phyloP scores from a whole-genome alignment of 2,113 vertebrate species.

The Uria lomvia region DNA sequence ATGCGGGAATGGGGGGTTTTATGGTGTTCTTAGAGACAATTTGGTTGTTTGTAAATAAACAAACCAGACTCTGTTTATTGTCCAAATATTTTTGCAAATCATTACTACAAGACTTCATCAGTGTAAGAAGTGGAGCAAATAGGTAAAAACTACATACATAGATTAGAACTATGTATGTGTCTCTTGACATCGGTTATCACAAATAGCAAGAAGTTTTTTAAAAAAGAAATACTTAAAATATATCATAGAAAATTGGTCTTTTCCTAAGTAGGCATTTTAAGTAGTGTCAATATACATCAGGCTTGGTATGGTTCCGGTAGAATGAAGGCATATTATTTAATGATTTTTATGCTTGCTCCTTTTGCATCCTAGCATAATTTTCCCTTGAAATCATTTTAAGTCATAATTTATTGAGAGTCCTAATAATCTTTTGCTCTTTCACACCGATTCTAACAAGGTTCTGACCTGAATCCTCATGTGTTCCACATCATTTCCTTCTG shows the following conservation, averaged over 20 bases:
- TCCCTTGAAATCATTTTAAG: slow-evolving; percentile 29
- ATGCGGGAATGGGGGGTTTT: background rate
- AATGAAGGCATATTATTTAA: background rate
- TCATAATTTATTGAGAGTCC: slow-evolving; percentile 43
- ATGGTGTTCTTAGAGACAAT: background rate
- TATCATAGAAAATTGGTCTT: background rate
- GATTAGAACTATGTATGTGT: background rate
- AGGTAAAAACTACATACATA: background rate
- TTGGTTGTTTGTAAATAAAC: background rate
- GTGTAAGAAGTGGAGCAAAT: background rate
- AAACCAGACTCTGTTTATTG: background rate
- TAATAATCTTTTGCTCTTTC: slow-evolving; percentile 59
- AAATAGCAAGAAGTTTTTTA: background rate
- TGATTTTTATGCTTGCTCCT: background rate
- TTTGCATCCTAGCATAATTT: slow-evolving; percentile 14
- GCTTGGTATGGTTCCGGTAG: background rate
- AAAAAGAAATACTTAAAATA: background rate
- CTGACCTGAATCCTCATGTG: slow-evolving; percentile 60
- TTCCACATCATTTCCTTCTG: slow-evolving; percentile 69
- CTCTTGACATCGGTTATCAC: background rate
- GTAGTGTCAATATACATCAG: background rate
- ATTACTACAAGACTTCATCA: background rate
- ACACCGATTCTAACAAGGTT: slow-evolving; percentile 51
- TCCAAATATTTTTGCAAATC: background rate
- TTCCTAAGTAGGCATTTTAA: background rate